Percentiles rank a stretch among this genome's conserved stretches.
Conservation (phyloP, 2,888 invertebrate genomes). For the Melolontha melolontha region DNA sequence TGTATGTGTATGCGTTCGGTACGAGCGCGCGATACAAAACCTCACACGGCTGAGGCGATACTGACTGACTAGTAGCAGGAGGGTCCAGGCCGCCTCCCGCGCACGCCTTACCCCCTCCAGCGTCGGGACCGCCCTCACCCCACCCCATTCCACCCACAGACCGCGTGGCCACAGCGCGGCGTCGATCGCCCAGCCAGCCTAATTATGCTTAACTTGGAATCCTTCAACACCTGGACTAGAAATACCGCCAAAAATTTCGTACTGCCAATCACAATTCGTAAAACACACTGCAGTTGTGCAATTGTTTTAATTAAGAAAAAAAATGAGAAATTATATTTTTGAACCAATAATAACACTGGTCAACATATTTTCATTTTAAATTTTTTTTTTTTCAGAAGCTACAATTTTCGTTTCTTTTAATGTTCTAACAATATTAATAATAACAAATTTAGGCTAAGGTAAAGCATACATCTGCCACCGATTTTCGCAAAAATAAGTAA, state of each 20-base stretch:
- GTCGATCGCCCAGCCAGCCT: slow-evolving; percentile 61
- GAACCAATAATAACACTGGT: too few species aligned
- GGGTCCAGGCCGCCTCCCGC: slow-evolving; percentile 63
- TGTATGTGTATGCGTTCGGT: slow-evolving; percentile 39
- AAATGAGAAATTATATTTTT: too few species aligned
- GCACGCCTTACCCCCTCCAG: slow-evolving; percentile 63
- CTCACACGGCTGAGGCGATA: slow-evolving; percentile 55
- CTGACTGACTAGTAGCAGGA: slow-evolving; percentile 58
- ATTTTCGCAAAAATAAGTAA: too few species aligned
- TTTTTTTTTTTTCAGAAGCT: too few species aligned
- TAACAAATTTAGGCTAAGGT: too few species aligned
- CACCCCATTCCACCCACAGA: slow-evolving; percentile 62
- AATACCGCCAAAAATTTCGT: slow-evolving; percentile 23
- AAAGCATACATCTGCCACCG: too few species aligned
- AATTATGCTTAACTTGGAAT: slow-evolving; percentile 59
- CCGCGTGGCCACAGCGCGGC: slow-evolving; percentile 63
- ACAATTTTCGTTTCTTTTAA: too few species aligned
- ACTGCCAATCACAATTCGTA: not conserved
- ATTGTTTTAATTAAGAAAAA: too few species aligned
- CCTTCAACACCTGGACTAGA: slow-evolving; percentile 60
- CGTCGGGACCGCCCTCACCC: slow-evolving; percentile 62
- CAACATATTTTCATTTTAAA: too few species aligned
- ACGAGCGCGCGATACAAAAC: slow-evolving; percentile 45
- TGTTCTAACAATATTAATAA: too few species aligned
- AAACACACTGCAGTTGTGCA: too few species aligned